phyloP scores from a whole-genome alignment of 2,113 vertebrate genomes.

The Nymphicus hollandicus region DNA sequence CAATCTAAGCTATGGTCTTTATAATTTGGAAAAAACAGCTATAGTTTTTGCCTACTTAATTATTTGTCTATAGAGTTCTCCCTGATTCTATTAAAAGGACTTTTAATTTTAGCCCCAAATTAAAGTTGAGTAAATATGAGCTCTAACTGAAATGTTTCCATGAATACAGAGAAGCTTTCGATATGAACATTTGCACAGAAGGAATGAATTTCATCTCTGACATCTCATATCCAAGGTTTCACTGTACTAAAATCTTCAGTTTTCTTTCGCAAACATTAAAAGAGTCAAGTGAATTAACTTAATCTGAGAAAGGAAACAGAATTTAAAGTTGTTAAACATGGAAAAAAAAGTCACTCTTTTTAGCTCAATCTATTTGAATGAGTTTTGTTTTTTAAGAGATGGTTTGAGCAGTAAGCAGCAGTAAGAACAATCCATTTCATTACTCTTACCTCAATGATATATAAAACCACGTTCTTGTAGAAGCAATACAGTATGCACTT shows the following conservation, averaged over 20 bases:
- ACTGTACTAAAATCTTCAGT: background rate
- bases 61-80: background rate
- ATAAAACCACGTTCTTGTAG: slow-evolving; percentile 98
- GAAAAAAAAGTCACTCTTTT: background rate
- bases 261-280: background rate
- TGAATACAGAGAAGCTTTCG: background rate
- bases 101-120: background rate
- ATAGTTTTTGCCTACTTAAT: background rate
- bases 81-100: background rate
- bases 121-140: background rate
- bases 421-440: background rate
- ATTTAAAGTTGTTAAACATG: background rate
- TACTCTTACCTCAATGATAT: slow-evolving; percentile 94
- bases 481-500: slow-evolving; percentile 99
- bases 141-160: background rate
- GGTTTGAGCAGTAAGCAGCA: background rate
- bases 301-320: background rate
- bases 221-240: background rate
- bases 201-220: background rate
- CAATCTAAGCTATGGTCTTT: background rate
- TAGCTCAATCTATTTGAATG: background rate
- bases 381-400: background rate
- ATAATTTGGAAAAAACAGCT: background rate
- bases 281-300: background rate
- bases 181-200: background rate